These are phyloP conservation scores for Danio albolineatus DNA, from an alignment of 2,797 vertebrate species.

Conservation along the genomic window DNA sequence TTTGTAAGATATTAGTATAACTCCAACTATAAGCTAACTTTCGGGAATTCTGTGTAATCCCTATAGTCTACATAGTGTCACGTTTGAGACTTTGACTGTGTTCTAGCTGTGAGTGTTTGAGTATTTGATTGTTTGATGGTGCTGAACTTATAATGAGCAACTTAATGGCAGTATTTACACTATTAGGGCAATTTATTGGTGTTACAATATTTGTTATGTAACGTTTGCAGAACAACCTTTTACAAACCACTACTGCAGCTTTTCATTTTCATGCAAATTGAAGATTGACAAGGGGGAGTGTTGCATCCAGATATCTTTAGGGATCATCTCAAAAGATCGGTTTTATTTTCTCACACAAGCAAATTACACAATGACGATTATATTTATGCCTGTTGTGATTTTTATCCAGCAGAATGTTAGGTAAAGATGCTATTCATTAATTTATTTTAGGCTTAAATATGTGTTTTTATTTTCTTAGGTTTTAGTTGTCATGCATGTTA, in stretches of 20 bases:
- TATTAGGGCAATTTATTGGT: not conserved
- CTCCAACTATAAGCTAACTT: too few species aligned
- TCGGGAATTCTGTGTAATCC: too few species aligned
- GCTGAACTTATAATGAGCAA: not conserved
- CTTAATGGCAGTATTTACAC: not conserved
- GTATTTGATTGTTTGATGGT: not conserved
- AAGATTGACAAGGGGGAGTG: slow-evolving; percentile 34
- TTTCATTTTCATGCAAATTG: slow-evolving; percentile 14
- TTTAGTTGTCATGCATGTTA: not conserved
- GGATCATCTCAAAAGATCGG: slow-evolving; percentile 49
- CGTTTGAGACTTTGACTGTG: too few species aligned
- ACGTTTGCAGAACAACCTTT: slow-evolving; percentile 15
- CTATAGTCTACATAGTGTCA: too few species aligned
- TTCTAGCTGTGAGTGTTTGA: too few species aligned
- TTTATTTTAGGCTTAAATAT: too few species aligned
- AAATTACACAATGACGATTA: not conserved
- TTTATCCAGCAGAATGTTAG: too few species aligned
- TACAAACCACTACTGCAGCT: slow-evolving; percentile 15
- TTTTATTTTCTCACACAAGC: not conserved
- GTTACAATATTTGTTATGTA: not conserved
- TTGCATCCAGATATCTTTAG: slow-evolving; percentile 24
- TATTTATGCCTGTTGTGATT: not conserved
- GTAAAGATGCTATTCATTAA: too few species aligned
- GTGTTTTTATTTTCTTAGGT: not conserved
- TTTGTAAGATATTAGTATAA: too few species aligned